Evolutionary conservation across 2,797 vertebrate species (phyloP).

Genomic region (Botia almorhae): DNA sequence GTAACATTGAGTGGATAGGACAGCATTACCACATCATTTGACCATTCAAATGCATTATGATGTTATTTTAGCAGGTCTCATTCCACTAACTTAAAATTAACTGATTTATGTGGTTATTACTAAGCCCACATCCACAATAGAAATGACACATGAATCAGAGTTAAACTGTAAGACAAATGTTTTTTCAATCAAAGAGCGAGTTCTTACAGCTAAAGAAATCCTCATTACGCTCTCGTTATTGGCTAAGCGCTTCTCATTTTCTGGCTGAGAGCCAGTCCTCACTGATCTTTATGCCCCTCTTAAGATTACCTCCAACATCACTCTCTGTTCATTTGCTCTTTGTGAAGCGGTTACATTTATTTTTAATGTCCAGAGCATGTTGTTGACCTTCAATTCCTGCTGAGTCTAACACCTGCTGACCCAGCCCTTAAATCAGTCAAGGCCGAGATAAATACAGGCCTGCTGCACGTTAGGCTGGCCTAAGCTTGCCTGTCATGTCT

Average conservation of each 20-base stretch:
- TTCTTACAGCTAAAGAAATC: conserved; percentile 79
- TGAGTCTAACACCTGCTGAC: conserved; percentile 76
- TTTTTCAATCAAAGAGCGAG: conserved; percentile 77
- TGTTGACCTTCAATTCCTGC: conserved; percentile 79
- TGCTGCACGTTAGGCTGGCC: conserved; percentile 51
- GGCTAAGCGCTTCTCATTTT: conserved; percentile 84
- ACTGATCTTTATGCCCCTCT: conserved; percentile 78
- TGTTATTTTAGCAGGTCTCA: conserved; percentile 83
- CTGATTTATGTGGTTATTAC: conserved; percentile 82
- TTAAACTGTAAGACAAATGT: conserved; percentile 82
- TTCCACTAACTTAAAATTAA: conserved; percentile 73
- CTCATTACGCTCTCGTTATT: conserved; percentile 83
- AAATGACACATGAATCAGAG: conserved; percentile 82
- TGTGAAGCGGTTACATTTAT: conserved; percentile 71
- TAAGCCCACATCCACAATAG: conserved; percentile 77
- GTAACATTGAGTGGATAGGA: conserved; percentile 74
- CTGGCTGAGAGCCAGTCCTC: conserved; percentile 76
- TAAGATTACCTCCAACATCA: conserved; percentile 71
- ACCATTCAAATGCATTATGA: conserved; percentile 77
- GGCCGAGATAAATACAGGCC: conserved; percentile 62
- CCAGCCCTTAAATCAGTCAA: conserved; percentile 72
- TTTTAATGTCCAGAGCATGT: conserved; percentile 71
- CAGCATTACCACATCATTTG: conserved; percentile 78
- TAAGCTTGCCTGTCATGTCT: conserved; percentile 79
- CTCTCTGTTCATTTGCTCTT: conserved; percentile 72